phyloP scores from a whole-genome alignment of 1,140 invertebrate genomes.

The Drosophila albomicans region DNA sequence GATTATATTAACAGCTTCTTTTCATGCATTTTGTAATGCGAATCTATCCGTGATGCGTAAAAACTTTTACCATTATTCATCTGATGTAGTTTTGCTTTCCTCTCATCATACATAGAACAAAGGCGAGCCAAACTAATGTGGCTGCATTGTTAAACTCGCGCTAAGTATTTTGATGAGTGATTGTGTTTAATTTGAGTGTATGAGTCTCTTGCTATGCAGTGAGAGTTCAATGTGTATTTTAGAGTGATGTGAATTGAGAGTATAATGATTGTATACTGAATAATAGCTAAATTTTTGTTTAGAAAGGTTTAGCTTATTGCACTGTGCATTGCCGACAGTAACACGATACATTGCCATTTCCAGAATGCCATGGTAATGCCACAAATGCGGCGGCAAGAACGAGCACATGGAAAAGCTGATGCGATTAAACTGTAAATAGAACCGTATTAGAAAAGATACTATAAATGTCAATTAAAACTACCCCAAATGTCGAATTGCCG shows the following conservation, averaged over 20 bases:
- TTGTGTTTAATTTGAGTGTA: constrained; percentile 15
- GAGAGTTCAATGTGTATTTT: background rate
- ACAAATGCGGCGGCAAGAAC: constrained; percentile 99
- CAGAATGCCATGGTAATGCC: constrained; percentile 98
- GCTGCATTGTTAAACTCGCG: constrained; percentile 67
- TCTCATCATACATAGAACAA: constrained; percentile 62
- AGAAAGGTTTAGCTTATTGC: constrained; percentile 79
- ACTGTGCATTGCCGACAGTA: constrained; percentile 94
- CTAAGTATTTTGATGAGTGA: constrained; percentile 24
- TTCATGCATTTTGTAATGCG: constrained; percentile 33
- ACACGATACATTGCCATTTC: constrained; percentile 98
- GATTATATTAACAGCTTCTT: constrained; percentile 54
- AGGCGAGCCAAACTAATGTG: constrained; percentile 70
- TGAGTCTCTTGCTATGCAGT: background rate
- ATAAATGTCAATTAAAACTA: constrained; percentile 72
- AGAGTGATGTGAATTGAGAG: constrained; percentile 30
- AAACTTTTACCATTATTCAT: constrained; percentile 29
- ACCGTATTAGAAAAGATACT: background rate
- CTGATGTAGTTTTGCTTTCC: constrained; percentile 18
- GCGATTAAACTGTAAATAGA: constrained; percentile 93
- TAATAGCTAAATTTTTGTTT: constrained; percentile 37
- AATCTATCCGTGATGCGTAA: constrained; percentile 6
- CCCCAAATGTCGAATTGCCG: constrained; percentile 99
- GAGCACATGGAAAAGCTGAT: constrained; percentile 99
- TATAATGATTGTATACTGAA: constrained; percentile 52